Evolutionary conservation across 2,888 invertebrate species (phyloP).

Genomic region (Harmothoe impar): DNA sequence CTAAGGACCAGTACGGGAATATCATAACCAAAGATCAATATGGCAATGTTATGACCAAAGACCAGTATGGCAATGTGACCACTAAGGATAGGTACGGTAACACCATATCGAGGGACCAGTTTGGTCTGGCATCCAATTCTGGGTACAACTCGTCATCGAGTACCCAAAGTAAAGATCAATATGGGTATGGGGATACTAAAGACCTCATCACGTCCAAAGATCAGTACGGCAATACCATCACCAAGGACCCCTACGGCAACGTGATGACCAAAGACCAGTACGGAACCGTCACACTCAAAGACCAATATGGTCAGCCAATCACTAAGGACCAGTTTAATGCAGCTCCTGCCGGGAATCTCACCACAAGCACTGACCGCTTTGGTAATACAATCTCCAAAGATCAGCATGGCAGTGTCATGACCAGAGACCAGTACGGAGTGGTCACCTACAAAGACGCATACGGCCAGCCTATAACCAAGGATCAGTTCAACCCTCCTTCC

Average conservation of each 20-base stretch:
- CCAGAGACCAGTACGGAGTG: neutral
- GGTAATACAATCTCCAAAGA: conserved; percentile 27
- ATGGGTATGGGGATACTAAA: conserved; percentile 51
- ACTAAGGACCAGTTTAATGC: neutral
- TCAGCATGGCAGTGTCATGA: conserved; percentile 3
- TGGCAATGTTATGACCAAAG: neutral
- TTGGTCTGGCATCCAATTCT: neutral
- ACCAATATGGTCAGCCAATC: conserved; percentile 12
- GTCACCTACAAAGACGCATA: neutral
- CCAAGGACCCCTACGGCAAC: conserved; percentile 30
- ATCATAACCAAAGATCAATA: conserved; percentile 18
- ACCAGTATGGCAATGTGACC: neutral
- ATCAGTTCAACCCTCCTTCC: neutral
- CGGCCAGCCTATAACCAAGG: neutral
- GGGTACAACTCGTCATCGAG: neutral
- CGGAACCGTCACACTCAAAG: neutral
- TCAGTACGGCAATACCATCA: neutral
- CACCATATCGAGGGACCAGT: neutral
- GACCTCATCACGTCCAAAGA: neutral
- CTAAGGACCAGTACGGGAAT: conserved; percentile 26
- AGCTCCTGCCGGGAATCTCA: neutral
- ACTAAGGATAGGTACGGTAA: conserved; percentile 1
- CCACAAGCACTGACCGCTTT: neutral
- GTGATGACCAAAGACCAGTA: conserved; percentile 40
- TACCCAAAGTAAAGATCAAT: conserved; percentile 11